Percentiles rank a stretch among this genome's conserved stretches.
phyloP scores from a whole-genome alignment of 1,140 invertebrate genomes.

The Drosophila santomea region DNA sequence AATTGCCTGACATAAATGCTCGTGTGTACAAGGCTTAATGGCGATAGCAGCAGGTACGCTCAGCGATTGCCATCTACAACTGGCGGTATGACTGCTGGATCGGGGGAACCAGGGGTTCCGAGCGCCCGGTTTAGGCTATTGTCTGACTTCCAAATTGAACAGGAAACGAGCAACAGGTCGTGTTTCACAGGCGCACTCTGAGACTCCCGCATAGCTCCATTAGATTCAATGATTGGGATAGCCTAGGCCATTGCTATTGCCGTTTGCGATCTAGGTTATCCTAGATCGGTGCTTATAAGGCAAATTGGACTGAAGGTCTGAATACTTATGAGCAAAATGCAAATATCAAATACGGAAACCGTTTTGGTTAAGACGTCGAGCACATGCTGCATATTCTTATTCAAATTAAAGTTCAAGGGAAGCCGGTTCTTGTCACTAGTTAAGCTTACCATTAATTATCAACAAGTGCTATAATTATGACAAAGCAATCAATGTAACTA shows the following conservation, averaged over 20 bases:
- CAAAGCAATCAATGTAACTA: neutral
- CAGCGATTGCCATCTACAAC: constrained; percentile 49
- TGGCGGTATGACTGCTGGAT: constrained; percentile 2
- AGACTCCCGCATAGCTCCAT: neutral
- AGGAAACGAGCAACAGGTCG: constrained; percentile 39
- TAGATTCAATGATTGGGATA: neutral
- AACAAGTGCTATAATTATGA: neutral
- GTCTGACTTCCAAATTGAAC: constrained; percentile 45
- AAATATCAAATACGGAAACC: constrained; percentile 18
- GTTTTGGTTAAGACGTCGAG: neutral
- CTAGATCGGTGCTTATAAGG: constrained; percentile 1
- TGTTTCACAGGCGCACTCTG: neutral
- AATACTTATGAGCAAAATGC: constrained; percentile 21
- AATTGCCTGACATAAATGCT: constrained; percentile 64
- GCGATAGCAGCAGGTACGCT: constrained; percentile 41
- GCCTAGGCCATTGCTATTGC: neutral
- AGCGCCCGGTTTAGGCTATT: constrained; percentile 8
- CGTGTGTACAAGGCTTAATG: constrained; percentile 57
- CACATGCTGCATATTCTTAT: neutral
- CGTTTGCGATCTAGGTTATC: constrained; percentile 8
- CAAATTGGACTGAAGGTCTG: constrained; percentile 2
- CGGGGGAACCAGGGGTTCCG: neutral
- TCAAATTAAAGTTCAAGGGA: constrained; percentile 10
- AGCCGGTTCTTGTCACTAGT: constrained; percentile 18
- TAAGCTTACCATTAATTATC: constrained; percentile 8